Evolutionary conservation across 2,888 invertebrate species (phyloP), one percentile per base, ranked within the genome.

Genomic region (Dynastes maya): DNA sequence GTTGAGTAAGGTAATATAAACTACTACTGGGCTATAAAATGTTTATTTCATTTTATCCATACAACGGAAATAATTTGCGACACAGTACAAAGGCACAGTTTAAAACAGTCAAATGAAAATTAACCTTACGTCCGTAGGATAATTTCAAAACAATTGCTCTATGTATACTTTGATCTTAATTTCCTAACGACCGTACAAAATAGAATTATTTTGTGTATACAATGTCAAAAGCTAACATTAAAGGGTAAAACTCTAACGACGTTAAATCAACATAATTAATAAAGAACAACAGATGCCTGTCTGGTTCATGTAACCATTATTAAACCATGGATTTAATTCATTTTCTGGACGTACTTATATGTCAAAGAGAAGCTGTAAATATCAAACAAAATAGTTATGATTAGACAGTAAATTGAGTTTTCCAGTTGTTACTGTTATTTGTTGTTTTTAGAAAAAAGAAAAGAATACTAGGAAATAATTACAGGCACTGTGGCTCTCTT

Each of bases 231-330:
- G 29, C 13, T 32, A 37, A 63, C 63, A 13, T 11, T 27, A 68
- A 22, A 29, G 37, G n/a, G 13, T 51, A 49, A 51, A 68, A 68
- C 16, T 40, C 37, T 65, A 65, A 68, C 27, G 68, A 68, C 68
- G 49, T 68, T 68, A 68, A 68, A 68, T 68, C 51, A 68, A n/a
- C 49, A 68, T 68, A 51, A 68, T 51, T 68, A 68, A 68, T 27
- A 51, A 68, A 68, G 51, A 68, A 68, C 68, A 68, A 68, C 68
- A 68, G 68, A 68, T 68, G 68, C 51, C 9, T 16, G 68, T 49
- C 68, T 27, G 68, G 2, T 45, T 49, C 51, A 22, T 22, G 27
- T 13, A 29, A 22, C 27, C 27, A 51, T 51, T 68, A 51, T 51
- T 51, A 27, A 40, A 51, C 13, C 49, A 68, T 68, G 37, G 6